These are phyloP conservation scores for Dicycla oo DNA, from an alignment of 2,888 invertebrate species.

Conservation along the genomic window DNA sequence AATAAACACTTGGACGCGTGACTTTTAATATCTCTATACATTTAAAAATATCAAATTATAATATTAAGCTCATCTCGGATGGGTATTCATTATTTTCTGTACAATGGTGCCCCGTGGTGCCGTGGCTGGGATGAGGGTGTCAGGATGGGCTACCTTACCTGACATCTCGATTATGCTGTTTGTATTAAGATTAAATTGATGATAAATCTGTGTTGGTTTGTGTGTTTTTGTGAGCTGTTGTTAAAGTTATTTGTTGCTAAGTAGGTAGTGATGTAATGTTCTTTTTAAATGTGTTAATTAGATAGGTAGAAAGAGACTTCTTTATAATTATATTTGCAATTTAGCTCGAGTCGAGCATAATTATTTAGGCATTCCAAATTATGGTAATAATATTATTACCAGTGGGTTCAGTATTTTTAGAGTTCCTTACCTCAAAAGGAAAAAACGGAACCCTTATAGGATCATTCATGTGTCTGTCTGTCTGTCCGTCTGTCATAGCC, in stretches of 20 bases:
- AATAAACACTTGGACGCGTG: conserved; percentile 89
- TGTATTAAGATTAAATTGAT: conserved; percentile 69
- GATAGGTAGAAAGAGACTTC: not conserved
- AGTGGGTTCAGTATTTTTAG: not conserved
- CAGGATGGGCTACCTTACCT: conserved; percentile 65
- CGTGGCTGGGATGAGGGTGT: conserved; percentile 61
- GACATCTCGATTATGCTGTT: conserved; percentile 64
- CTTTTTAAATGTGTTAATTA: conserved; percentile 31
- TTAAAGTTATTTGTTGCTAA: conserved; percentile 44
- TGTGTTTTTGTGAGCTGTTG: conserved; percentile 58
- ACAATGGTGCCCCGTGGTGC: conserved; percentile 85
- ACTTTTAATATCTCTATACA: conserved; percentile 90
- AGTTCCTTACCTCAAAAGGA: too few species aligned
- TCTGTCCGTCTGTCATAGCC: too few species aligned
- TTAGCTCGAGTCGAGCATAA: not conserved
- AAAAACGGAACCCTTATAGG: too few species aligned
- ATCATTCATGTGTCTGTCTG: too few species aligned
- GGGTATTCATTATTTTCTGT: conserved; percentile 85
- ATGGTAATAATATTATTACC: not conserved
- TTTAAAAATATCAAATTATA: conserved; percentile 90
- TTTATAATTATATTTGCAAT: not conserved
- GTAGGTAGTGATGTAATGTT: conserved; percentile 47
- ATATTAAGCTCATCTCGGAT: conserved; percentile 86
- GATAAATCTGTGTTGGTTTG: conserved; percentile 64
- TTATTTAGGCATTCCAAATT: not conserved